Base-by-base conservation (phyloP, 2,113 vertebrate genomes). In the Ageneiosus marmoratus region DNA sequence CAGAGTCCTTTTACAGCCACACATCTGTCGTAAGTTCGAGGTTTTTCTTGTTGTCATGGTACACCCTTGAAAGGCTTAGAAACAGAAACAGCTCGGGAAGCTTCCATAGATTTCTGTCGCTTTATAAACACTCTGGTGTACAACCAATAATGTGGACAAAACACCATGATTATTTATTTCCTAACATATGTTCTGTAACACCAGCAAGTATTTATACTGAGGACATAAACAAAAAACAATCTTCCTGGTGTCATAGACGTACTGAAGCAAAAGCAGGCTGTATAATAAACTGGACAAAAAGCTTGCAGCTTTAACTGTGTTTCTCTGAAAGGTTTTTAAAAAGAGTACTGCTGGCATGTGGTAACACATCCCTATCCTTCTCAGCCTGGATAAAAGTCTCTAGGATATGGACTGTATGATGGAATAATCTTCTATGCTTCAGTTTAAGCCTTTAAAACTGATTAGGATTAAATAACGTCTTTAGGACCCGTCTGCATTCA, bases 401-500 rank as follows among this genome's bases (percentile, higher is more conserved):
- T 34, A 22, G 76, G 9, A 82, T 50, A 48, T 56, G 60, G 53
- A 56, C 41, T 62, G 27, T 37, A 67, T 34, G 32, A 51, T 46
- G 29, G 82, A 44, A 76, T 67, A 67, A 58, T 62, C 41, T 37
- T 73, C 69, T 84, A 60, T 70, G 73, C 83, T 84, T 72, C 37
- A n/a, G 41, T 69, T 87, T 80, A 20, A 85, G 60, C 81, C 67
- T 82, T 86, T 80, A 82, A 77, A 87, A 74, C 79, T 73, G 55
- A 37, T 80, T 74, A 79, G 34, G 48, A 72, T 50, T 78, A 67
- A 73, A 63, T 29, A 79, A 58, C 81, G 70, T 72, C 75, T 82
- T 81, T 75, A 62, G 37, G 80, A 63, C 37, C 50, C 8, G 77
- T 83, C 84, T 83, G 48, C 65, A 29, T 81, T 69, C 70, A 84